Conservation (phyloP, 2,797 vertebrate genomes). For the Rachycentron canadum region DNA sequence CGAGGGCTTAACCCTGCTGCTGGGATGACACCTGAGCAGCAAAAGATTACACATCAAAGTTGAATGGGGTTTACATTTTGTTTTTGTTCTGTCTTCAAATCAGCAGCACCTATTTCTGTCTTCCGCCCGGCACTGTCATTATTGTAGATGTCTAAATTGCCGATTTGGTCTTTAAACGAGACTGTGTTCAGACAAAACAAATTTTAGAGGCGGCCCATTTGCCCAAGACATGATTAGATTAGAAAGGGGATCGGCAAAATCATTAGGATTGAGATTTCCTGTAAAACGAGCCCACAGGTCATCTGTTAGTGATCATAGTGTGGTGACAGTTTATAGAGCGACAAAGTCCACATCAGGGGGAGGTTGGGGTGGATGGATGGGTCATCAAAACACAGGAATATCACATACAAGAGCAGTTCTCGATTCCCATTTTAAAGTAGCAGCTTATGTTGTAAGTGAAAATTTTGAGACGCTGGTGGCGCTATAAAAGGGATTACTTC, state of each 20-base stretch:
- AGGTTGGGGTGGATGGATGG: too few relatives aligned
- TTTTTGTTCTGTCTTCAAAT: background rate
- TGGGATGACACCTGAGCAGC: background rate
- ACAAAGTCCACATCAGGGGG: too few relatives aligned
- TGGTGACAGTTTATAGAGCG: too few relatives aligned
- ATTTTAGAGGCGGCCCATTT: background rate
- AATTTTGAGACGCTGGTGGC: background rate
- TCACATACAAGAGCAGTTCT: too few relatives aligned
- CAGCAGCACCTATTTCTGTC: background rate
- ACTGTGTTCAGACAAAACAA: background rate
- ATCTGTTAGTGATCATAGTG: too few relatives aligned
- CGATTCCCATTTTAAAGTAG: too few relatives aligned
- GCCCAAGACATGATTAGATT: background rate
- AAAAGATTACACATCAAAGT: slow-evolving; percentile 7
- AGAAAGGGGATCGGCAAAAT: background rate
- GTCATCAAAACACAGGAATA: too few relatives aligned
- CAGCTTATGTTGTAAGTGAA: background rate
- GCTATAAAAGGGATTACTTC: background rate
- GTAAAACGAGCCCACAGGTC: too few relatives aligned
- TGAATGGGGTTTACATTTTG: background rate
- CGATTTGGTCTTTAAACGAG: background rate
- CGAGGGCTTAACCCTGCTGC: slow-evolving; percentile 8
- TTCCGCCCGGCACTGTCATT: slow-evolving; percentile 1
- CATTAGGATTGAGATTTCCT: background rate
- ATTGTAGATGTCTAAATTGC: background rate